Conservation (phyloP, 2,888 invertebrate genomes). For the Xiphydria camelus region DNA sequence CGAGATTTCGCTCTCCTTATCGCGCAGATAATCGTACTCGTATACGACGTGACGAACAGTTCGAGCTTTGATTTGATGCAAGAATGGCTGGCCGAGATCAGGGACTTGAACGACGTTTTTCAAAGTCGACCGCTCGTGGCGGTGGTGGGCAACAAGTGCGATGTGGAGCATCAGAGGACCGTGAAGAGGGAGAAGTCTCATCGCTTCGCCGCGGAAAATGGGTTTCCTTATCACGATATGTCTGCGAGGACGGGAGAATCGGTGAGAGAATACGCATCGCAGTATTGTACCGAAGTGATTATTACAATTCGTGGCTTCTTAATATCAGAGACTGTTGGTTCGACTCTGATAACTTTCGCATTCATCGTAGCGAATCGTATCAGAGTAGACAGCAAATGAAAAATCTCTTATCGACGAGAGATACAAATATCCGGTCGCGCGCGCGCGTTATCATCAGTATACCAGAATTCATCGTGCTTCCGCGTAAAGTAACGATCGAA, state of each 20-base stretch:
- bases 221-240: slow-evolving; percentile 65
- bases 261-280: slow-evolving; percentile 59
- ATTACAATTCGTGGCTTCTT: too few species aligned
- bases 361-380: too few species aligned
- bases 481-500: too few species aligned
- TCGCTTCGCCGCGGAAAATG: slow-evolving; percentile 67
- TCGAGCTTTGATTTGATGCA: slow-evolving; percentile 77
- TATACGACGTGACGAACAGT: slow-evolving; percentile 82
- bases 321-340: too few species aligned
- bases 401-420: too few species aligned
- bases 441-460: too few species aligned
- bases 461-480: too few species aligned
- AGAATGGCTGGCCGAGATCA: slow-evolving; percentile 70
- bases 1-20: too few species aligned
- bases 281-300: too few species aligned
- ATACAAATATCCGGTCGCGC: too few species aligned
- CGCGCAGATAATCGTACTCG: slow-evolving; percentile 79
- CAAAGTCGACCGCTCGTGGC: slow-evolving; percentile 63
- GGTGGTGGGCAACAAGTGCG: slow-evolving; percentile 73
- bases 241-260: slow-evolving; percentile 76
- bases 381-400: too few species aligned
- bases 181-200: slow-evolving; percentile 69
- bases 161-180: slow-evolving; percentile 73
- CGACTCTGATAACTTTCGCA: too few species aligned
- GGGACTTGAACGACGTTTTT: slow-evolving; percentile 57